phyloP scores from a whole-genome alignment of 2,797 vertebrate genomes.

The Lates japonicus region DNA sequence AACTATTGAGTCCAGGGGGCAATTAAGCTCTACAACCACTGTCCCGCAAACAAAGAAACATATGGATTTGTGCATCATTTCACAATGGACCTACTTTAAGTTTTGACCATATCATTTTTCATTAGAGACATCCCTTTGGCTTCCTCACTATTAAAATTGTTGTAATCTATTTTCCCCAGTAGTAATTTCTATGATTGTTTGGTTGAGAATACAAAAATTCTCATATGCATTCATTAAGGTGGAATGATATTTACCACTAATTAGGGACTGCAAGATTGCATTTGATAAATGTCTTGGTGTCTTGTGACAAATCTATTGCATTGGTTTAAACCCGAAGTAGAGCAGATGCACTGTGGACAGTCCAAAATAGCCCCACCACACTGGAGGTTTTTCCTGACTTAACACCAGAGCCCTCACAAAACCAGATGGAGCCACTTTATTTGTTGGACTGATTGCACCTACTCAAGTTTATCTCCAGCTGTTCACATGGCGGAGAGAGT shows the following conservation, averaged over 20 bases:
- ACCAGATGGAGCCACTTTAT: conserved; percentile 81
- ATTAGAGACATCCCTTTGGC: conserved; percentile 50
- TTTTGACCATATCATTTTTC: conserved; percentile 34
- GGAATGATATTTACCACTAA: conserved; percentile 74
- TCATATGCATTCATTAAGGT: conserved; percentile 53
- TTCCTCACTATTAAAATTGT: conserved; percentile 42
- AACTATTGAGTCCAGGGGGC: conserved; percentile 6
- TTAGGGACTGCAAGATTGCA: conserved; percentile 71
- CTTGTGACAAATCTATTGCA: conserved; percentile 75
- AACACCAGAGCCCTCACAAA: conserved; percentile 71
- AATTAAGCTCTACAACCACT: conserved; percentile 7
- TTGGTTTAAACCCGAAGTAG: conserved; percentile 69
- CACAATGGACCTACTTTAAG: conserved; percentile 14
- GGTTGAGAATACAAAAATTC: conserved; percentile 49
- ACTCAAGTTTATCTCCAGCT: conserved; percentile 75
- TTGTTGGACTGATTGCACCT: conserved; percentile 77
- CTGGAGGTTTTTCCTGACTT: conserved; percentile 74
- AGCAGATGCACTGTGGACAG: conserved; percentile 76
- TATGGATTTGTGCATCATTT: conserved; percentile 35
- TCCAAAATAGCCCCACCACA: conserved; percentile 76
- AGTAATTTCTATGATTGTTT: conserved; percentile 52
- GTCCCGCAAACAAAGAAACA: conserved; percentile 30
- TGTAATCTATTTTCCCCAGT: conserved; percentile 46
- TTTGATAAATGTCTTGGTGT: conserved; percentile 67
- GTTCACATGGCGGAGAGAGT: conserved; percentile 48